Percentiles rank a stretch among this genome's conserved stretches.
Evolutionary conservation across 2,797 vertebrate species (phyloP).

Genomic region (Clarias laeviceps): DNA sequence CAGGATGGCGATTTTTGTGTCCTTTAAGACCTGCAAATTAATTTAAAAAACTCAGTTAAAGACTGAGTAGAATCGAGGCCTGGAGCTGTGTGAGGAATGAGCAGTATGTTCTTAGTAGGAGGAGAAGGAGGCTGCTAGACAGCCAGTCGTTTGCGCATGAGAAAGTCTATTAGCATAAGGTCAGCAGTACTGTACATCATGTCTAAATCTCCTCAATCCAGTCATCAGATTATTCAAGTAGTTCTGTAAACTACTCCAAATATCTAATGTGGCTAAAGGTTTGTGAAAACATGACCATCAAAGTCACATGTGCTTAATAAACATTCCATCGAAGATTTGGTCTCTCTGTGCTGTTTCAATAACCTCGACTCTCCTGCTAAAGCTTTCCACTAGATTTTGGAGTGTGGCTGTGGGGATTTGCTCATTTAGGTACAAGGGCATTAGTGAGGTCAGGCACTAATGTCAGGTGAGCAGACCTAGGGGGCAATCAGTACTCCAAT

Average conservation of each 20-base stretch:
- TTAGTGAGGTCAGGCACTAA: background rate
- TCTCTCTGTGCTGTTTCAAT: background rate
- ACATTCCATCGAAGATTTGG: background rate
- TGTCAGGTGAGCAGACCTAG: background rate
- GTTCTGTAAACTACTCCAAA: background rate
- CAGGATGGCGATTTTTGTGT: constrained; percentile 94
- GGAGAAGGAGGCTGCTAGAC: too few relatives aligned
- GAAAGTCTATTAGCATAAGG: background rate
- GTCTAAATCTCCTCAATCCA: background rate
- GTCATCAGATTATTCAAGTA: background rate
- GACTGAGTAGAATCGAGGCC: background rate
- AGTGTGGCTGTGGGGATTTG: background rate
- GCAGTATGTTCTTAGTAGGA: background rate
- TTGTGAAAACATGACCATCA: background rate
- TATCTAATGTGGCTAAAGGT: background rate
- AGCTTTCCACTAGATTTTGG: background rate
- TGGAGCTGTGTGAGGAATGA: background rate
- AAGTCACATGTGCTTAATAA: background rate
- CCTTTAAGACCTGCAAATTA: constrained; percentile 79
- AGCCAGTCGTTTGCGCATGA: too few relatives aligned
- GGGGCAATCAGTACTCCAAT: background rate
- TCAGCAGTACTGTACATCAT: background rate
- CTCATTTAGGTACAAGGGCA: background rate
- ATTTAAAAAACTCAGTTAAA: background rate
- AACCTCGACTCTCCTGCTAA: background rate